These are phyloP conservation scores for Parazoanthus atlanticus DNA, from an alignment of 92 coral and sea anemone species.

Conservation along the genomic window DNA sequence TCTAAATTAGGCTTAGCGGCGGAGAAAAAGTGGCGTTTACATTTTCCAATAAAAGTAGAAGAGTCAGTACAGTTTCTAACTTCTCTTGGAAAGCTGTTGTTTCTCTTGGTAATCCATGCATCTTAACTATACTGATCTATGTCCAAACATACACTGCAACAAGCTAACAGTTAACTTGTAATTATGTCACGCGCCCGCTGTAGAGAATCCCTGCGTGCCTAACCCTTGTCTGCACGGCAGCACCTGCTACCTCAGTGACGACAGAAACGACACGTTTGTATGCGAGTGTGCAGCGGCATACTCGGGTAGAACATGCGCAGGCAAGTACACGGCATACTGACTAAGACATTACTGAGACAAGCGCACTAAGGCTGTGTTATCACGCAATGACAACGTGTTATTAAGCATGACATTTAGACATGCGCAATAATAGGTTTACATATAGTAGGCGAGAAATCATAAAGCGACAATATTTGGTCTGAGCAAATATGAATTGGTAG, in stretches of 20 bases:
- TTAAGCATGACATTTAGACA: too few species aligned
- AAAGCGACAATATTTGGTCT: too few species aligned
- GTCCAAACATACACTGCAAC: background rate
- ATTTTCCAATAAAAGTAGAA: too few species aligned
- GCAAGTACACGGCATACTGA: conserved; percentile 54
- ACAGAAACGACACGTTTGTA: conserved; percentile 82
- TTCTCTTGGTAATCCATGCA: too few species aligned
- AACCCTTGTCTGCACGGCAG: conserved; percentile 78
- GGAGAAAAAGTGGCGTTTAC: too few species aligned
- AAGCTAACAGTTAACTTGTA: background rate
- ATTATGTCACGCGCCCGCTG: conserved; percentile 5
- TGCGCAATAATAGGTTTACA: too few species aligned
- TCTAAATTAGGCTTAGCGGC: too few species aligned
- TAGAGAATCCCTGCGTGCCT: conserved; percentile 40
- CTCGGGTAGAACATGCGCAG: conserved; percentile 81
- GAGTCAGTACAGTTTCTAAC: too few species aligned
- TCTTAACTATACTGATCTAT: background rate
- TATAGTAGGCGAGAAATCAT: too few species aligned
- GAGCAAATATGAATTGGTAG: too few species aligned
- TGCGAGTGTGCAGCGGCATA: conserved; percentile 82
- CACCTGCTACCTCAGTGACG: conserved; percentile 77
- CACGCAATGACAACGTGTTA: background rate
- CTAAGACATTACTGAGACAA: background rate
- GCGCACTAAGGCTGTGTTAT: background rate
- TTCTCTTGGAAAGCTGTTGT: too few species aligned